Base-by-base conservation (phyloP, 1,140 invertebrate species). In the Drosophila tsacasi region DNA sequence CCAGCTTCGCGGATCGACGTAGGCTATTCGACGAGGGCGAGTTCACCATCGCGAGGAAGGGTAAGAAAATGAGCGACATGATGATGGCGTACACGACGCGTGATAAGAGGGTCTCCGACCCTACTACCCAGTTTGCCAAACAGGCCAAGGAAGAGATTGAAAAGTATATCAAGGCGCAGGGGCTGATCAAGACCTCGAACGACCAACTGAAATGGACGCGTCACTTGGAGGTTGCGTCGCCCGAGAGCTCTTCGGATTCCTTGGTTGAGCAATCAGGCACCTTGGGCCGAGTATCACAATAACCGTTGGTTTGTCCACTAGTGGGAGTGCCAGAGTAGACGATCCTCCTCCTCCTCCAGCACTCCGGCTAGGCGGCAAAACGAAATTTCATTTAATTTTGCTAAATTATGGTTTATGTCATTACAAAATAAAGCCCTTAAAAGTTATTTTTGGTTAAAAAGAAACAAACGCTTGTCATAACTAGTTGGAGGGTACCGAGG, bases 21-120 rank as follows among this genome's bases (percentile, higher is more conserved):
- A 27, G 46, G 15, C 17, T 27, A 5, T 80, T 83, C 35, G 0
- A 71, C 35, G 30, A 67, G 32, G 80, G 44, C 7, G 83, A 89
- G 49, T 87, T 46, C 59, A 81, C 84, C n/a, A 83, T 87, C 12
- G 61, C 80, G 15, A 89, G 32, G 7, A 25, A 62, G 23, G 76
- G 80, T 2, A 62, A 25, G 23, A 73, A 69, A 27, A 65, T 83
- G 57, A 74, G 58, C 39, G 76, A 83, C 1, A 9, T 40, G 13
- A 17, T 80, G 13, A 83, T 83, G 78, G 44, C 46, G 0, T 3
- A 27, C 2, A 0, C 12, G 3, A 8, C 30, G 1, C n/a, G 6
- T 12, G 23, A 57, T 0, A 25, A 6, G 3, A 5, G n/a, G n/a
- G 1, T 23, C 9, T 15, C 5, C 1, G 73, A 64, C 23, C 35